phyloP scores from a whole-genome alignment of 2,797 vertebrate species.

The Heterohyrax brucei region DNA sequence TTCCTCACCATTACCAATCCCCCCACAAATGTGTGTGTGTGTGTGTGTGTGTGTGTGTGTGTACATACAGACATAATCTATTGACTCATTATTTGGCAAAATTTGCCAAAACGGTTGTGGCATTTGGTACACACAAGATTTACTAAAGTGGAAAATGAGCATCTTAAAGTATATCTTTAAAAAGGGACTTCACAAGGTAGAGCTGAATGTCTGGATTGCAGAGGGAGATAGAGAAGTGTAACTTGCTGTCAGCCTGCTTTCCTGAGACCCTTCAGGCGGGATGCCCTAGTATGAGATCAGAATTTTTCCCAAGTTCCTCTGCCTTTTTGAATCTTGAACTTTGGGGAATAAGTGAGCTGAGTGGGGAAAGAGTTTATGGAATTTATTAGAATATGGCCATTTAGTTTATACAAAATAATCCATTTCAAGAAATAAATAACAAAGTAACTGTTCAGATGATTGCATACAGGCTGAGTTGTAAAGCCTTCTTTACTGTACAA shows the following conservation, averaged over 20 bases:
- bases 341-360: slow-evolving; percentile 2
- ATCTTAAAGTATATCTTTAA: slow-evolving; percentile 36
- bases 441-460: slow-evolving; percentile 58
- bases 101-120: slow-evolving; percentile 36
- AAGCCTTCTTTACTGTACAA: slow-evolving; percentile 20
- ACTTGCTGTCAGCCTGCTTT: slow-evolving; percentile 4
- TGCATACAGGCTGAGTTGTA: slow-evolving; percentile 30
- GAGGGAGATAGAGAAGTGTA: slow-evolving; percentile 25
- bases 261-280: slow-evolving; percentile 21
- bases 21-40: background rate
- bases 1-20: slow-evolving; percentile 4
- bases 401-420: slow-evolving; percentile 56
- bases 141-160: slow-evolving; percentile 70
- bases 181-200: slow-evolving; percentile 22
- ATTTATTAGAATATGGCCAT: slow-evolving; percentile 24
- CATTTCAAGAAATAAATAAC: slow-evolving; percentile 48
- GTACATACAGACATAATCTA: slow-evolving; percentile 48
- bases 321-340: background rate
- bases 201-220: slow-evolving; percentile 61
- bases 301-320: background rate
- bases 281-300: background rate
- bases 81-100: slow-evolving; percentile 52
- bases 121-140: slow-evolving; percentile 1
- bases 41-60: too few relatives aligned
- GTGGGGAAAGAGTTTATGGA: slow-evolving; percentile 7